Evolutionary conservation across 2,888 invertebrate species (phyloP), one percentile per base, ranked within the genome.

Genomic region (Melitaea athalia): DNA sequence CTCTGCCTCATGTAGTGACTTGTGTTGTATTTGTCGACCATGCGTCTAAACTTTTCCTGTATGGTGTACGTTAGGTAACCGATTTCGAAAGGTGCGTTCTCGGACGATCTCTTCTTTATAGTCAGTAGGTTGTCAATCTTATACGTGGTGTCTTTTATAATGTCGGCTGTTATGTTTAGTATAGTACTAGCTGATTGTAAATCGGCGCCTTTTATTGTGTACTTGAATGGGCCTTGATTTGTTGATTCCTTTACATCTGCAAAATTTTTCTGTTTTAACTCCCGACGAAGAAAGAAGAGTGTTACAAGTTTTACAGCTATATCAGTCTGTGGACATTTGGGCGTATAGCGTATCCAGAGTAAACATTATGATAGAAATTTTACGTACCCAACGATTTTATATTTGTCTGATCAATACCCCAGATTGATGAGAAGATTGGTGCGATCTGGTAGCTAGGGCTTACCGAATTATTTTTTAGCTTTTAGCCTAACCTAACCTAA

Each of bases 11-110:
- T 68, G 0, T 42, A 49, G 0, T 42, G 0, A 1, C 70, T 74
- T 0, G 72, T 74, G 15, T 81, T 80, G 53, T 79, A 84, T 6
- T 78, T 79, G 11, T 85, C 84, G 0, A 85, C 52, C 85, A 86
- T 85, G 3, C 76, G 75, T 3, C 81, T 53, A n/a, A 83, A 86
- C n/a, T 78, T 80, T 4, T 85, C 83, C 17, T 79, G 73, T 0
- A 81, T 65, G 0, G 71, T 63, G 5, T 76, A 80, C 0, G 69
- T 73, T 1, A 77, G 17, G 49, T 74, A 78, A 0, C 75, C 75
- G 5, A 72, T 33, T 59, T 76, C 77, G 53, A 74, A 77, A 0
- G 74, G 66, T 1, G 74, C 69, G 15, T 62, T 57, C 1, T 65
- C 59, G 0, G 63, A 52, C 0, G 69, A 67, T 0, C n/a, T 42